Evolutionary conservation across 2,113 vertebrate genomes (phyloP).

Genomic region (Odocoileus virginianus): DNA sequence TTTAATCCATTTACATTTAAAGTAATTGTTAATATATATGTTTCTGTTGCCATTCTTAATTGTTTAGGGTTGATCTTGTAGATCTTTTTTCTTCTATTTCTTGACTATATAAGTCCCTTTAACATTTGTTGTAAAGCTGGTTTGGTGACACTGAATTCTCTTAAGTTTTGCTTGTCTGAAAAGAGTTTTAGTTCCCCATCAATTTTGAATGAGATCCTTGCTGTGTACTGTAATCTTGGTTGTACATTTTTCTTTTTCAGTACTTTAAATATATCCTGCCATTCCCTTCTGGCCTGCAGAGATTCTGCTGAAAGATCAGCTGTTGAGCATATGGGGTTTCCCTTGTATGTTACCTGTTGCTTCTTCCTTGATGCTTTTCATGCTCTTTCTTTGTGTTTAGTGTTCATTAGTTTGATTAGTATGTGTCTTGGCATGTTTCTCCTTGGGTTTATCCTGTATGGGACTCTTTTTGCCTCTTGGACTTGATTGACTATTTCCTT

Average conservation of each 20-base stretch:
- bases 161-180: neutral
- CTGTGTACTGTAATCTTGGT: neutral
- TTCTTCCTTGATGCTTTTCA: neutral
- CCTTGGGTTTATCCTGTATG: neutral
- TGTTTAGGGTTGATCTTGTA: neutral
- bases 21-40: neutral
- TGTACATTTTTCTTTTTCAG: neutral
- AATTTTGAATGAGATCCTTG: neutral
- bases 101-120: neutral
- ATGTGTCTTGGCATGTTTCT: neutral
- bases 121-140: neutral
- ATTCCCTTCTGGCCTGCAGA: neutral
- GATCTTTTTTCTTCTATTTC: neutral
- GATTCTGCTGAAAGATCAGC: neutral
- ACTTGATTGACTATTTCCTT: neutral
- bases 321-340: neutral
- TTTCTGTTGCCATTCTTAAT: neutral
- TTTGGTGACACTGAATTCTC: neutral
- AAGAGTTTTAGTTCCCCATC: neutral
- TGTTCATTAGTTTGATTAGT: neutral
- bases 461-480: neutral
- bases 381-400: neutral
- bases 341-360: neutral
- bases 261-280: neutral
- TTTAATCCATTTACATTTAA: neutral